Conservation (phyloP, 2,888 invertebrate species). For the Acronicta alni region DNA sequence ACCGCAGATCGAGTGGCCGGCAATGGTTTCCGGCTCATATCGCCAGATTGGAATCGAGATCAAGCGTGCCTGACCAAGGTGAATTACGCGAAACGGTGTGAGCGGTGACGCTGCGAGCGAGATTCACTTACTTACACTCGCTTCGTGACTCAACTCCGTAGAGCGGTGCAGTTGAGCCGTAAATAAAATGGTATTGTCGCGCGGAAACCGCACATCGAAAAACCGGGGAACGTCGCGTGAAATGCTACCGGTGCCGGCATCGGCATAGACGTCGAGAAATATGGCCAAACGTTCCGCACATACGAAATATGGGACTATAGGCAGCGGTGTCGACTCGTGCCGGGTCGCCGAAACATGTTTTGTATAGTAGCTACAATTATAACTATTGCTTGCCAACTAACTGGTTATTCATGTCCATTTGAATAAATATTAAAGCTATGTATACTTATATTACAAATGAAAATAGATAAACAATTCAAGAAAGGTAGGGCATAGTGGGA, state of each 20-base stretch:
- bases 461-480: conserved; percentile 15
- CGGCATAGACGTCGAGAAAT: conserved; percentile 80
- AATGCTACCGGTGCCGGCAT: conserved; percentile 79
- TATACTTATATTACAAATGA: conserved; percentile 35
- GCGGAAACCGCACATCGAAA: conserved; percentile 84
- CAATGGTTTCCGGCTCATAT: conserved; percentile 73
- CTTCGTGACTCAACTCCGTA: conserved; percentile 77
- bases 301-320: conserved; percentile 75
- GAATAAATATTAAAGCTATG: conserved; percentile 16
- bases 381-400: conserved; percentile 29
- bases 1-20: conserved; percentile 59
- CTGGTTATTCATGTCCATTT: conserved; percentile 44
- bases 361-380: conserved; percentile 51
- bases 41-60: conserved; percentile 71
- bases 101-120: conserved; percentile 58
- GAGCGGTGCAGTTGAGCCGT: conserved; percentile 73
- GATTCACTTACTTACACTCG: conserved; percentile 73
- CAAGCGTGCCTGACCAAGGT: conserved; percentile 63
- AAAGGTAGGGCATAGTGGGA: too few relatives aligned
- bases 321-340: conserved; percentile 74
- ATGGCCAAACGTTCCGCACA: conserved; percentile 76
- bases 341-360: conserved; percentile 48
- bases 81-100: conserved; percentile 64
- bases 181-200: conserved; percentile 82
- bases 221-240: conserved; percentile 83